A percentile compares a stretch with the other conserved stretches of the same genome.
phyloP scores from a whole-genome alignment of 2,888 invertebrate genomes.

The Vanessa cardui region DNA sequence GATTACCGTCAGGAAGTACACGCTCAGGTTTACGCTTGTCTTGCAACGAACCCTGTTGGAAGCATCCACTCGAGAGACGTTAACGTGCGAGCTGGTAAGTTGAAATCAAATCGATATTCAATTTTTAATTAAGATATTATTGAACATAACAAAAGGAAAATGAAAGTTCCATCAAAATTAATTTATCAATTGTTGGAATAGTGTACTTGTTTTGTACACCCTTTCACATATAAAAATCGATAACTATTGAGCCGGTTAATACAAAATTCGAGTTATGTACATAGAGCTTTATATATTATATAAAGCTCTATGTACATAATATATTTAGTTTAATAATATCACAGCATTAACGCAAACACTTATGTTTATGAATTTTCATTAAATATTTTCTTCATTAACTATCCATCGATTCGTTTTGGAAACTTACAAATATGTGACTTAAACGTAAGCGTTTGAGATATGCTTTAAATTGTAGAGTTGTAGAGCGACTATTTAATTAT shows the following conservation, averaged over 20 bases:
- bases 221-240: not conserved
- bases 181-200: not conserved
- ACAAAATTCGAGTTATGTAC: not conserved
- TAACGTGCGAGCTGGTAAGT: slow-evolving; percentile 96
- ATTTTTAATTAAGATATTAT: not conserved
- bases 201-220: not conserved
- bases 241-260: not conserved
- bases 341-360: not conserved
- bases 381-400: too few relatives aligned
- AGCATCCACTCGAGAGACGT: slow-evolving; percentile 95
- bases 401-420: too few relatives aligned
- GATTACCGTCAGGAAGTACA: slow-evolving; percentile 97
- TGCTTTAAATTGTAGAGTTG: not conserved
- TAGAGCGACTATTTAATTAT: slow-evolving; percentile 1
- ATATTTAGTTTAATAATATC: too few relatives aligned
- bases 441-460: not conserved
- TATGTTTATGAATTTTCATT: not conserved
- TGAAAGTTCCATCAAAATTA: not conserved
- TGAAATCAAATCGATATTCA: not conserved
- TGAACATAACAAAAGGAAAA: not conserved
- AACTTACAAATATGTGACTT: not conserved
- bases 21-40: slow-evolving; percentile 96
- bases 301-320: too few relatives aligned
- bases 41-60: slow-evolving; percentile 94
- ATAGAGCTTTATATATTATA: too few relatives aligned